Evolutionary conservation across 1,140 invertebrate genomes (phyloP), one percentile per base, ranked within the genome.

Genomic region (Pentalonia nigronervosa): DNA sequence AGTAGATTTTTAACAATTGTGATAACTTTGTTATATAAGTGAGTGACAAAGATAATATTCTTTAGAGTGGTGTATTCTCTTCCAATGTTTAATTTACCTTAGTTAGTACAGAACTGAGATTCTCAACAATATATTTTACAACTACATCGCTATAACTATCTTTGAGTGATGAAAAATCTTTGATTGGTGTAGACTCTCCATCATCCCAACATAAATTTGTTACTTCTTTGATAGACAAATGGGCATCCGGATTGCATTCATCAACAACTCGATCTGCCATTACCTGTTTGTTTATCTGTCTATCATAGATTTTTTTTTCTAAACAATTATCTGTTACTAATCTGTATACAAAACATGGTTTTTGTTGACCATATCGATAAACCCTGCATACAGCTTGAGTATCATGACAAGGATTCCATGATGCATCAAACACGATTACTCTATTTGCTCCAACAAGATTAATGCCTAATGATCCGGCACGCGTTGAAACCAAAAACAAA

Each of bases 331-430:
- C 99, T 94, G 98, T 99, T 6, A 99, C 98, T 81, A 99, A 96
- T 88, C 99, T 97, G 95, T 99, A 99, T 9, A 99, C 98, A 95
- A 98, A 99, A 94, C 98, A 99, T 1, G 97, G 97, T 95, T 99
- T 99, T 94, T 97, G 96, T 95, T 99, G 99, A 0, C 99, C 99
- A 95, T 99, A 99, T 95, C 98, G 96, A 95, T 99, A 99, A 67
- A 99, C 98, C 94, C 99, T 96, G 95, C 99, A 99, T 3, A 99
- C 98, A 90, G 99, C 99, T 95, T 99, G 99, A 3, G 99, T 99
- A 95, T 99, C 99, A 95, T 99, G 99, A 95, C 99, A 99, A n/a
- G 99, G 99, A 96, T 99, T 99, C 99, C 99, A 99, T 8, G 98
- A 99, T 67, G 99, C 99, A 96, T 99, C 99, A 94, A 99, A 98